phyloP scores from a whole-genome alignment of 2,113 vertebrate genomes.

The Cyprinus carpio region DNA sequence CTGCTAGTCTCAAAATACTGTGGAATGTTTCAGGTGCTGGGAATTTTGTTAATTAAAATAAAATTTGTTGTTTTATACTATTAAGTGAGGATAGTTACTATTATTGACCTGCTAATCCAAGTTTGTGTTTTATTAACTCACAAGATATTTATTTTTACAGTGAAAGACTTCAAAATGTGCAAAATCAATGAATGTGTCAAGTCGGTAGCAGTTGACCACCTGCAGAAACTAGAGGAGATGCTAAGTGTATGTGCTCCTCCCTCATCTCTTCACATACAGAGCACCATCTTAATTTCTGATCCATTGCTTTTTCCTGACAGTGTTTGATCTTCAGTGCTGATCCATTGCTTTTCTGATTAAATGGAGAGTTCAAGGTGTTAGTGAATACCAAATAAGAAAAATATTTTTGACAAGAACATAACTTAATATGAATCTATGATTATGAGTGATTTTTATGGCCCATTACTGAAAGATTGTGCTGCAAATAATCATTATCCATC shows the following conservation, averaged over 20 bases:
- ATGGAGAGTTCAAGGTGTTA: background rate
- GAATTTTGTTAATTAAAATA: background rate
- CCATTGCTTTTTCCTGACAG: background rate
- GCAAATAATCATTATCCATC: background rate
- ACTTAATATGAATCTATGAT: background rate
- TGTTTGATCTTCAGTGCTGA: constrained; percentile 14
- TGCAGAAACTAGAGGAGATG: background rate
- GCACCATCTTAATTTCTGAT: constrained; percentile 8
- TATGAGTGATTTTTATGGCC: background rate
- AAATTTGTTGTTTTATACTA: background rate
- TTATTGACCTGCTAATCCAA: background rate
- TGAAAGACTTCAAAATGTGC: constrained; percentile 24
- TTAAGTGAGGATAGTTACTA: background rate
- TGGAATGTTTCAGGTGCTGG: constrained; percentile 21
- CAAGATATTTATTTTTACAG: background rate
- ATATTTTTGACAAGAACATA: background rate
- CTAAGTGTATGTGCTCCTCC: background rate
- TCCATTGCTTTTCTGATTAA: constrained; percentile 3
- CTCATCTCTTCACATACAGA: too few relatives aligned
- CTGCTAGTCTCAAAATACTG: background rate
- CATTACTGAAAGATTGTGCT: background rate
- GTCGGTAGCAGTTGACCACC: background rate
- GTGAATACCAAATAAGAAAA: background rate
- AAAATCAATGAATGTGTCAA: constrained; percentile 16
- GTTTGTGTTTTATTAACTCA: background rate